Base-by-base conservation (phyloP, 2,113 vertebrate genomes). In the Malurus alboscapulatus region DNA sequence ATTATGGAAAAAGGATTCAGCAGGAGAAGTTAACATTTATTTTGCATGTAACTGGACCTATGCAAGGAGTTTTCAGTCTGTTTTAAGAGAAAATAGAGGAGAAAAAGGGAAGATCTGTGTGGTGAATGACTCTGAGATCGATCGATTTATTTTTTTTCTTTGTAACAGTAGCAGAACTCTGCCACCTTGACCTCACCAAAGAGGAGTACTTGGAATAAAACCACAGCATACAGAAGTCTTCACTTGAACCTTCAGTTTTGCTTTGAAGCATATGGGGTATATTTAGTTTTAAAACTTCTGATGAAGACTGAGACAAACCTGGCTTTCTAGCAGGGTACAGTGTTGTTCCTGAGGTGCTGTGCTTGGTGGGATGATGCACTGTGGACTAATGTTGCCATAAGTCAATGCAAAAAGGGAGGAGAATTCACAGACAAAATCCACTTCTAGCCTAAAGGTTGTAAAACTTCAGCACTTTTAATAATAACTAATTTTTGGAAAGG, bases 91-190 rank as follows among this genome's bases (percentile, higher is more conserved):
- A 76, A 51, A 57, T 47, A 84, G 55, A 84, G 27, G 36, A 82
- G 62, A 24, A 77, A 57, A 83, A 76, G 63, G 71, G 38, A 85
- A 45, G 58, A 66, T 92, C 27, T 90, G 2, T 90, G 63, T 90
- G 79, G 54, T 89, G 68, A 91, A 91, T 90, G 65, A 92, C 47
- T 72, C 50, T 80, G 71, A 94, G 92, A 93, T 92, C 29, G 14
- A 76, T 93, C 4, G 48, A 78, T 88, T 90, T 82, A 71, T 93
- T 81, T 84, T 77, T 95, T 95, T 84, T 91, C 89, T 93, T 95
- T 96, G 74, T 67, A 87, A 91, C 95, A 91, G 91, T 95, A 96
- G 94, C 87, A 93, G 86, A 95, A 53, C 92, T 95, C 84, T 92
- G 61, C 77, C 88, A 93, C 45, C 84, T 82, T 95, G 80, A 92